Base-by-base conservation (phyloP, 1,140 invertebrate genomes). In the Diachasmimorpha longicaudata region DNA sequence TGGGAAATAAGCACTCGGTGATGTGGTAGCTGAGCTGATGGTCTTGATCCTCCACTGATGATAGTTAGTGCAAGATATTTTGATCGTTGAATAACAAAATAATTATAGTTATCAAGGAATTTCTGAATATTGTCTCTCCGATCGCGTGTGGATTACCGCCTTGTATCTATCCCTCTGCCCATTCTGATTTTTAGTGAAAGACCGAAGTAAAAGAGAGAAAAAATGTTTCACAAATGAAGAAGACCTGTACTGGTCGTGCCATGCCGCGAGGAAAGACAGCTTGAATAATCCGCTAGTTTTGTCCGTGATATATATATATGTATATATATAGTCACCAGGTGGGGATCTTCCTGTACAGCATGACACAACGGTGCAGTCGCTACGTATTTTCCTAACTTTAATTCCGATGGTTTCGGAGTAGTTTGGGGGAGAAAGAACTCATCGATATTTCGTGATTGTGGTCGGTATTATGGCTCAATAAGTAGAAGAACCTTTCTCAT, bases 241-340 rank as follows among this genome's bases (percentile, higher is more conserved):
- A 23, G 25, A 58, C 71, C 31, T 3, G 31, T 31, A 31, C 73
- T 75, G 73, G 73, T 23, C 68, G 66, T 75, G 67, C 73, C 73
- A 75, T 75, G 68, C 73, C 66, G 52, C 63, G 23, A 11, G 11
- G 42, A 55, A 66, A 66, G 58, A 68, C 72, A 68, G 63, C 21
- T 42, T 5, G 52, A 74, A 74, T 66, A 67, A 66, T 73, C 58
- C 21, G 36, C 14, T 8, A 55, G 48, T 68, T 16, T 42, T 21
- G 37, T 19, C 6, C 16, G 10, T 58, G 70, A 52, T 72, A 69
- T 23, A 74, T 52, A 70, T 16, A 52, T 72, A 69, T 23, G 69
- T 52, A 70, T 16, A 52, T 72, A 69, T 23, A 74, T 52, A 70
- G 8, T 31, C 31, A 6, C 31, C 31, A 6, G 6, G 9, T 42